These are phyloP conservation scores for Malachius bipustulatus DNA, from an alignment of 2,888 invertebrate species.

Conservation along the genomic window DNA sequence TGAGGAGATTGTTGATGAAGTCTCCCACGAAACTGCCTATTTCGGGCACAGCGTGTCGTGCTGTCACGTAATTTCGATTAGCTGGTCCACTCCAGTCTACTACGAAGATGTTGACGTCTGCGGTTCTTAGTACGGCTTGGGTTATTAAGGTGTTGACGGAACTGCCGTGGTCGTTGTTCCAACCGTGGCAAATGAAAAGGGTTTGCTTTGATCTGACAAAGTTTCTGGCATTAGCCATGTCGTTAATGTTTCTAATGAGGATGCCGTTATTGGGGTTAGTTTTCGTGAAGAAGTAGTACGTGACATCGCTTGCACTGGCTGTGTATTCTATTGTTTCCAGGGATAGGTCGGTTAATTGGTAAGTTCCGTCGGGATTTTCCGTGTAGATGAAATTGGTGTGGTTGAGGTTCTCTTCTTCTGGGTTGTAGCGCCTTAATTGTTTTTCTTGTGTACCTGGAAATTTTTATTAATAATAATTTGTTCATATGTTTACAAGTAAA, in stretches of 20 bases:
- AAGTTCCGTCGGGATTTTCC: neutral
- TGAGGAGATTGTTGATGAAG: slow-evolving; percentile 20
- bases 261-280: neutral
- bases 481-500: too few species aligned
- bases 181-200: slow-evolving; percentile 31
- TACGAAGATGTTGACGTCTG: slow-evolving; percentile 29
- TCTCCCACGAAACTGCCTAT: slow-evolving; percentile 23
- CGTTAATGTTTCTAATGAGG: too few species aligned
- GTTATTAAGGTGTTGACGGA: slow-evolving; percentile 20
- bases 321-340: neutral
- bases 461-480: too few species aligned
- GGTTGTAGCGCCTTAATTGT: too few species aligned
- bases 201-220: slow-evolving; percentile 13
- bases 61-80: slow-evolving; percentile 19
- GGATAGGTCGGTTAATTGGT: neutral
- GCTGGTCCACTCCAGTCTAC: slow-evolving; percentile 28
- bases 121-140: slow-evolving; percentile 19
- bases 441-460: too few species aligned
- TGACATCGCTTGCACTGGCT: neutral
- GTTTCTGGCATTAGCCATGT: too few species aligned
- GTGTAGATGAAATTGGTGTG: too few species aligned
- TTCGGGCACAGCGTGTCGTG: slow-evolving; percentile 18
- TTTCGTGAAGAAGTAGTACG: neutral
- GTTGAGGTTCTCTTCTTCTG: too few species aligned
- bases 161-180: slow-evolving; percentile 25